phyloP scores from a whole-genome alignment of 2,888 invertebrate species.

The Portevinia maculata region DNA sequence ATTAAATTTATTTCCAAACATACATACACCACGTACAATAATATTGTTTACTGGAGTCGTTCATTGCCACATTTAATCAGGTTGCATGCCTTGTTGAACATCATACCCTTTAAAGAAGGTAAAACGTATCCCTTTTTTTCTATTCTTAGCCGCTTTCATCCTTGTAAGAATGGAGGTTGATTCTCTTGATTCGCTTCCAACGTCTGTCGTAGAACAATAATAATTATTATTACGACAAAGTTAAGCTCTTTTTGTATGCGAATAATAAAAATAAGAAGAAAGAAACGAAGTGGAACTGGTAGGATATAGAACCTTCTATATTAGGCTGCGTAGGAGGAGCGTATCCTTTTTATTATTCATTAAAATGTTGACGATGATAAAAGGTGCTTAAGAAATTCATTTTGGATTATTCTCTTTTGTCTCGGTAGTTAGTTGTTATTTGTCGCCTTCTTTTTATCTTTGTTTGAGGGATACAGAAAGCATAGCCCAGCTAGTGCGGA shows the following conservation, averaged over 20 bases:
- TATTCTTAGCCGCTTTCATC: slow-evolving; percentile 23
- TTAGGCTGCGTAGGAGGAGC: slow-evolving; percentile 20
- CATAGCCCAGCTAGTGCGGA: not conserved
- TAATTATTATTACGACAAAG: slow-evolving; percentile 59
- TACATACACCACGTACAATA: slow-evolving; percentile 9
- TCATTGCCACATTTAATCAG: slow-evolving; percentile 70
- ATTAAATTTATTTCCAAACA: slow-evolving; percentile 54
- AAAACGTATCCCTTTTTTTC: slow-evolving; percentile 3
- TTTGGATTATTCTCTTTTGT: slow-evolving; percentile 47
- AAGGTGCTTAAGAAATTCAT: slow-evolving; percentile 67
- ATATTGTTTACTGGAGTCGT: slow-evolving; percentile 51
- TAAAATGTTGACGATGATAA: slow-evolving; percentile 69
- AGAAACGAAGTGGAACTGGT: slow-evolving; percentile 7
- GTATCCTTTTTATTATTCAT: slow-evolving; percentile 73
- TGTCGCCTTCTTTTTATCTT: not conserved
- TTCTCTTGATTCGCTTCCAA: slow-evolving; percentile 13
- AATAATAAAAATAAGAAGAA: slow-evolving; percentile 30
- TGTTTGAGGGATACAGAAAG: not conserved
- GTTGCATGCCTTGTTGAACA: slow-evolving; percentile 65
- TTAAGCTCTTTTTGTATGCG: slow-evolving; percentile 42
- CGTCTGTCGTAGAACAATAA: slow-evolving; percentile 62
- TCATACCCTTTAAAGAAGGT: slow-evolving; percentile 26
- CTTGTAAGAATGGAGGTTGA: slow-evolving; percentile 45
- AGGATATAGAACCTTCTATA: not conserved
- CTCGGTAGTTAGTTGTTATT: slow-evolving; percentile 29